Base-by-base conservation (phyloP, 2,888 invertebrate genomes). In the Heliconius cydno region DNA sequence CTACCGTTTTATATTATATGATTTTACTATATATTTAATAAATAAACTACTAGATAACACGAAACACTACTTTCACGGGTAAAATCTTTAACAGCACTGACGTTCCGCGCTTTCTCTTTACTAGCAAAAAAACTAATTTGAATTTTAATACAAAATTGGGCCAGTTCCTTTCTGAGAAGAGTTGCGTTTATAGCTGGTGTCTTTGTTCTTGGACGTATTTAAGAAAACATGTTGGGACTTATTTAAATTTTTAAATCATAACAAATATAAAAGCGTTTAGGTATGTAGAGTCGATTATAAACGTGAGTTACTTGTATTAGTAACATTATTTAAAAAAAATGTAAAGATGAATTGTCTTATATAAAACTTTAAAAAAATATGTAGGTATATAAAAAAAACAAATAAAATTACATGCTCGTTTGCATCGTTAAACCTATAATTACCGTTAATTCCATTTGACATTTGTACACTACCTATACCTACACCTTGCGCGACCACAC, bases 121-220 rank as follows among this genome's bases (percentile, higher is more conserved):
- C 87, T 82, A 81, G 92, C 92, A 86, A 91, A 94, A 52, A 94
- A 94, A 91, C 90, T 92, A 86, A 94, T 95, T 95, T 95, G 91
- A 94, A 95, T 95, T 91, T 92, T 90, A 85, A 91, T 90, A 90
- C 90, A 92, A 92, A 93, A 92, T 90, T 93, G 91, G 92, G 91
- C 89, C 92, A 92, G 83, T 83, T 82, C 85, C 87, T 88, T 93
- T 93, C 93, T 90, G 85, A 85, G 93, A 93, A 93, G 82, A 84
- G 79, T 46, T 79, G 19, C 28, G 46, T 76, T 67, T 67, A 68
- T 68, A 52, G n/a, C 30, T 7, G 41, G 12, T 66, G 66, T 28
- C 63, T 46, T 65, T 75, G 30, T 60, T 38, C 22, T 28, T 19
- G 38, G 30, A 70, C 6, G 52, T 41, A 28, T 63, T 25, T 60